Evolutionary conservation across 2,888 invertebrate species (phyloP).

Genomic region (Eupithecia exiguata): DNA sequence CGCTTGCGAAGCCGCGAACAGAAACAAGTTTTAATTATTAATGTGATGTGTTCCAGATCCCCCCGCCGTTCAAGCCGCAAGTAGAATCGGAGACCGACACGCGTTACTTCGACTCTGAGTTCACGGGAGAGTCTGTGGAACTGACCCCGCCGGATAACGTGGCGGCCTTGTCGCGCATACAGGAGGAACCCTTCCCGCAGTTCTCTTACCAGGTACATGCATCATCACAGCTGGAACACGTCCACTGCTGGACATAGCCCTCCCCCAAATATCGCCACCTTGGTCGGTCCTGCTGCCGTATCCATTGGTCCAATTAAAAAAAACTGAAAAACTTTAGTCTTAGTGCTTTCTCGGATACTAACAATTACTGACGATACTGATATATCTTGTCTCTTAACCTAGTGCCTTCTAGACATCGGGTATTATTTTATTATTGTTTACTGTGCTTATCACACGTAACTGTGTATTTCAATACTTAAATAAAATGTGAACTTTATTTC

Average conservation of each 20-base stretch:
- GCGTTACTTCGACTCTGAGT: conserved; percentile 97
- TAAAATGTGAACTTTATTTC: background rate
- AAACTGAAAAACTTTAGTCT: no score
- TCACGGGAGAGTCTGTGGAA: conserved; percentile 98
- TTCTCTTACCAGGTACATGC: conserved; percentile 88
- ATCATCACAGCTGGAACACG: background rate
- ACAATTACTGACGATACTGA: no score
- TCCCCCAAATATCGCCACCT: no score
- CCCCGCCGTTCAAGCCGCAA: conserved; percentile 95
- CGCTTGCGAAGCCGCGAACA: no score
- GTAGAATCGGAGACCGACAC: conserved; percentile 98
- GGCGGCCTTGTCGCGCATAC: conserved; percentile 84
- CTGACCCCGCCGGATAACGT: conserved; percentile 95
- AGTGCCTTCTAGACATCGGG: background rate
- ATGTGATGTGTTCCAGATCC: conserved; percentile 83
- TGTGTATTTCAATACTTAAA: background rate
- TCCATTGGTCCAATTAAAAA: no score
- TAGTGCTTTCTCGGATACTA: no score
- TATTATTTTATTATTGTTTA: background rate
- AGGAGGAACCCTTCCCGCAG: conserved; percentile 90
- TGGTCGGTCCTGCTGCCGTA: no score
- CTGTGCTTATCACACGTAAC: background rate
- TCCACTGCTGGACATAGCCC: background rate
- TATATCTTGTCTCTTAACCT: no score
- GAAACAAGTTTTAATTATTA: background rate